Percentiles rank a stretch among this genome's conserved stretches.
Conservation (phyloP, 2,113 vertebrate species). For the Macquaria ambigua region DNA sequence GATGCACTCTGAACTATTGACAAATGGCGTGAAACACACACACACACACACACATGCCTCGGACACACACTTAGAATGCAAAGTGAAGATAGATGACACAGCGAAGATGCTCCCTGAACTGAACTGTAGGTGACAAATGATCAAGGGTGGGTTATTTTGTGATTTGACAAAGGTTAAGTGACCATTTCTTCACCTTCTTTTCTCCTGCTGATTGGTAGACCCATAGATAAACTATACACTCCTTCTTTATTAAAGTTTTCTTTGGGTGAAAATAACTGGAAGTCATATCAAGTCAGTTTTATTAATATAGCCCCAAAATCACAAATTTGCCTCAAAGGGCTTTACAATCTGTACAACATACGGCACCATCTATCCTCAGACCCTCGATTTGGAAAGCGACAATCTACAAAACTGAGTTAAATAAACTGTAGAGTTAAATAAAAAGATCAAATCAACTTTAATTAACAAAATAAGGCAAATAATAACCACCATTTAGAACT, state of each 20-base stretch:
- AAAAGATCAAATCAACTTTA: not conserved
- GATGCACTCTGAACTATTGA: conserved; percentile 82
- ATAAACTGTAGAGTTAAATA: not conserved
- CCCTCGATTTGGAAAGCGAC: not conserved
- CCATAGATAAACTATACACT: conserved; percentile 14
- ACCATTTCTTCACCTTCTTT: conserved; percentile 56
- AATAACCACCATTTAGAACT: not conserved
- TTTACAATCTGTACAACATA: not conserved
- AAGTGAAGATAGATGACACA: conserved; percentile 68
- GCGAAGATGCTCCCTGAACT: conserved; percentile 56
- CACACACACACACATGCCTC: conserved; percentile 43
- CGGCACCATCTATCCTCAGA: not conserved
- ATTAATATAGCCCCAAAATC: not conserved
- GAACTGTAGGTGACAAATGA: conserved; percentile 78
- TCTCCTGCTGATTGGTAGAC: conserved; percentile 40
- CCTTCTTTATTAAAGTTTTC: not conserved
- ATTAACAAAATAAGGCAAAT: not conserved
- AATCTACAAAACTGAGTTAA: not conserved
- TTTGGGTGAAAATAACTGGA: not conserved
- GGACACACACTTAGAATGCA: conserved; percentile 67
- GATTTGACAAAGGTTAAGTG: conserved; percentile 73
- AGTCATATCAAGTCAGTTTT: not conserved
- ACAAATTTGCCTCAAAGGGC: not conserved
- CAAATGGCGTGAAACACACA: conserved; percentile 75
- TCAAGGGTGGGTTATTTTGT: conserved; percentile 59